A percentile compares a stretch with the other conserved stretches of the same genome.
Evolutionary conservation across 2,113 vertebrate species (phyloP).

Genomic region (Oreamnos americanus): DNA sequence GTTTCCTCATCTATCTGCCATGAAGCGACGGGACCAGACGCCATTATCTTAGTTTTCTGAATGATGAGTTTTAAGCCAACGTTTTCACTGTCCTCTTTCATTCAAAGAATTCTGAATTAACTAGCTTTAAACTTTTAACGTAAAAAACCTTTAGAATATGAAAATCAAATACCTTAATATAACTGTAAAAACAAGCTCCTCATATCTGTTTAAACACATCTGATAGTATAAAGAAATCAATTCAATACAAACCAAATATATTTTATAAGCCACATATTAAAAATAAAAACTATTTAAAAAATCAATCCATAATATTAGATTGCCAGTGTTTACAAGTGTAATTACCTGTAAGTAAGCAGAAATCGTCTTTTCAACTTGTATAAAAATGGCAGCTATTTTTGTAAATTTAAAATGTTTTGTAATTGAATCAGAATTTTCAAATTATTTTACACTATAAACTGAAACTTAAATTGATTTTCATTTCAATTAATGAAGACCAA

Average conservation of each 20-base stretch:
- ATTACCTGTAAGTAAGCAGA: slow-evolving; percentile 7
- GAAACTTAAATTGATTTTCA: slow-evolving; percentile 27
- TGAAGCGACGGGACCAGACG: not conserved
- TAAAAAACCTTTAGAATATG: not conserved
- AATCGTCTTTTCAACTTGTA: not conserved
- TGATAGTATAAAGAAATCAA: not conserved
- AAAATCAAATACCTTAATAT: not conserved
- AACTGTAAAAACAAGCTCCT: not conserved
- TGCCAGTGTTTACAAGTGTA: not conserved
- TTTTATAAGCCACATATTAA: not conserved
- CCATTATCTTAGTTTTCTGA: not conserved
- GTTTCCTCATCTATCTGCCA: not conserved
- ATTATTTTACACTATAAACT: not conserved
- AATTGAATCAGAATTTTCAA: not conserved
- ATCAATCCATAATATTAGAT: not conserved
- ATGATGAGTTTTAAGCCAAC: not conserved
- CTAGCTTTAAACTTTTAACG: not conserved
- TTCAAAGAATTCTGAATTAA: not conserved
- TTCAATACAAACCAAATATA: slow-evolving; percentile 17
- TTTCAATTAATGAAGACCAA: not conserved
- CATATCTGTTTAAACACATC: not conserved
- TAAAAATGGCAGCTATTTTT: not conserved
- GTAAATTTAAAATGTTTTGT: not conserved
- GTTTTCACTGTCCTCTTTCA: not conserved
- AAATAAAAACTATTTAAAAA: slow-evolving; percentile 22